Conservation (phyloP, 2,888 invertebrate species). For the Penaeus monodon region DNA sequence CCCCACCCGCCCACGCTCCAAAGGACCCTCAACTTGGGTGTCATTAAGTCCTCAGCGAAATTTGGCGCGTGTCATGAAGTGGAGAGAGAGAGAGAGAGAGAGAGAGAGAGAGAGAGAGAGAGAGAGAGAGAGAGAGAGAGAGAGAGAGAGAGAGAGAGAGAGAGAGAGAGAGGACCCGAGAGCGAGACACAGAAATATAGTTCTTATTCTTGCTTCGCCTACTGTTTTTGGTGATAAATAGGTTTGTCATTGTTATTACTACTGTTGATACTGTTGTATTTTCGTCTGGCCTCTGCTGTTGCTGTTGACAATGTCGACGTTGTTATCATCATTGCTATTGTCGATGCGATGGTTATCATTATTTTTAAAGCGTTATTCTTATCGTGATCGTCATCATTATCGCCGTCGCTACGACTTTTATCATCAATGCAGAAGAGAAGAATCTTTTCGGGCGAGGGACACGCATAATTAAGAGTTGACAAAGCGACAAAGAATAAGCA, state of each 20-base stretch:
- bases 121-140: not conserved
- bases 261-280: too few relatives aligned
- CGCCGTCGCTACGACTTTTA: not conserved
- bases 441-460: not conserved
- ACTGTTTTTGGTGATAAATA: too few relatives aligned
- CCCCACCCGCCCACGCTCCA: not conserved
- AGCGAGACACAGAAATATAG: too few relatives aligned
- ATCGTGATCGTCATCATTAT: too few relatives aligned
- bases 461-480: not conserved
- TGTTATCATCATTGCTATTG: too few relatives aligned
- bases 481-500: not conserved
- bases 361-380: too few relatives aligned
- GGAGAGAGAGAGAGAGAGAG: not conserved
- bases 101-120: not conserved
- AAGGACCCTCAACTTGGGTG: not conserved
- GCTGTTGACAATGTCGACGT: too few relatives aligned
- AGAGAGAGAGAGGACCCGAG: too few relatives aligned
- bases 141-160: not conserved
- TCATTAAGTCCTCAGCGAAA: not conserved
- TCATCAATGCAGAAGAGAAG: not conserved
- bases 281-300: too few relatives aligned
- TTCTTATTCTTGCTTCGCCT: not conserved
- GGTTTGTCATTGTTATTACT: too few relatives aligned
- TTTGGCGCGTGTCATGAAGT: not conserved
- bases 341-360: too few relatives aligned